These are phyloP conservation scores for Leucopternis melanops DNA, from an alignment of 2,113 vertebrate genomes.

Conservation along the genomic window DNA sequence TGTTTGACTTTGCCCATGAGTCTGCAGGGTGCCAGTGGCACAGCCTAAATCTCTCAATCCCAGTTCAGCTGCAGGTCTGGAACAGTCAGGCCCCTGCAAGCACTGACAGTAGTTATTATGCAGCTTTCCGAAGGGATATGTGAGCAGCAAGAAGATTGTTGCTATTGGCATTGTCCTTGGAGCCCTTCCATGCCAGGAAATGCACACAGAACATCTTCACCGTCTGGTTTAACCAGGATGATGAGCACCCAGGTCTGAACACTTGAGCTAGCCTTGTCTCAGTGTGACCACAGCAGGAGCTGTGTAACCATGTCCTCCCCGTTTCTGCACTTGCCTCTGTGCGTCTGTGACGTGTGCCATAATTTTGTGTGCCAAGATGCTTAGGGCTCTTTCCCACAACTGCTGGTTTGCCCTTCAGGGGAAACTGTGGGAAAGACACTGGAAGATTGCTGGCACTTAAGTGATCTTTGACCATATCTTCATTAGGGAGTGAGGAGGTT, in stretches of 20 bases:
- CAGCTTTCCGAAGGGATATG: constrained; percentile 13
- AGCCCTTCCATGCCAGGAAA: background rate
- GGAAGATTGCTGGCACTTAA: background rate
- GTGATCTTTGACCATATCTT: constrained; percentile 42
- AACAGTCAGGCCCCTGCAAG: background rate
- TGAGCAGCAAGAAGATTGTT: constrained; percentile 1
- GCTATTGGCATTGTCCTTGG: constrained; percentile 19
- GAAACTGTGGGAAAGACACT: constrained; percentile 23
- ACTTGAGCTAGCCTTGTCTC: background rate
- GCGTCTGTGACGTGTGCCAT: background rate
- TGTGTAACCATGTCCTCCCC: background rate
- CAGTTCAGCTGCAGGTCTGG: background rate
- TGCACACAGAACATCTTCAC: background rate
- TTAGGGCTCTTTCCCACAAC: constrained; percentile 52
- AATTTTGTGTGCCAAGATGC: background rate
- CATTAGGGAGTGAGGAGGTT: background rate
- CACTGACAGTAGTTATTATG: background rate
- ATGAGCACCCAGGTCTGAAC: background rate
- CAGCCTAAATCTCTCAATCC: background rate
- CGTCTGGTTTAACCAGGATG: background rate
- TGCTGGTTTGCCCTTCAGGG: constrained; percentile 26
- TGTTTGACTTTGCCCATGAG: background rate
- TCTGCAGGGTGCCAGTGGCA: background rate
- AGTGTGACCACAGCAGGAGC: background rate
- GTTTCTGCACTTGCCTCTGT: background rate